These are phyloP conservation scores for Frankliniella intonsa DNA, from an alignment of 2,888 invertebrate genomes.

Conservation along the genomic window DNA sequence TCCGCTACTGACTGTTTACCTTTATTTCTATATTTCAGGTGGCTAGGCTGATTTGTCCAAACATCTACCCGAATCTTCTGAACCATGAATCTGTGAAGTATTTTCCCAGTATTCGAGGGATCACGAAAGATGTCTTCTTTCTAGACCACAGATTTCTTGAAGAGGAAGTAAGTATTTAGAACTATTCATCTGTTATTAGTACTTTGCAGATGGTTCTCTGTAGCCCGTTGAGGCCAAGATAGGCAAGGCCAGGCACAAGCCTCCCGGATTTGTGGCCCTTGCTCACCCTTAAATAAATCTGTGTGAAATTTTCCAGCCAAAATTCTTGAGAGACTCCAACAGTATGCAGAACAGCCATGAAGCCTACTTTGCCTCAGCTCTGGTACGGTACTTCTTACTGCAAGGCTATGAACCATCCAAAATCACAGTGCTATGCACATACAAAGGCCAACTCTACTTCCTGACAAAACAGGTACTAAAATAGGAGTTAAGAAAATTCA, in stretches of 20 bases:
- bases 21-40: too few species aligned
- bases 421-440: constrained; percentile 69
- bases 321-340: not conserved
- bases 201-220: too few species aligned
- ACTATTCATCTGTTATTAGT: too few species aligned
- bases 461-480: constrained; percentile 41
- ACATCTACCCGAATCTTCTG: constrained; percentile 60
- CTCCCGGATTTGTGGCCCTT: too few species aligned
- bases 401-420: constrained; percentile 57
- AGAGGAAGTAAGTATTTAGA: constrained; percentile 49
- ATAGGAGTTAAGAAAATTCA: not conserved
- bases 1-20: too few species aligned
- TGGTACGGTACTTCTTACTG: constrained; percentile 58
- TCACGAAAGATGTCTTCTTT: constrained; percentile 63
- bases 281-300: too few species aligned
- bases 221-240: too few species aligned
- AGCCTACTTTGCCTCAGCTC: constrained; percentile 56
- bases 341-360: constrained; percentile 55
- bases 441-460: constrained; percentile 63
- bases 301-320: too few species aligned
- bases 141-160: constrained; percentile 58
- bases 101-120: constrained; percentile 57
- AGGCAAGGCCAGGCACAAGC: too few species aligned
- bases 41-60: constrained; percentile 46
- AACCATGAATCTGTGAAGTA: constrained; percentile 56